Base-by-base conservation (phyloP, 1,140 invertebrate species). In the Drosophila biarmipes region DNA sequence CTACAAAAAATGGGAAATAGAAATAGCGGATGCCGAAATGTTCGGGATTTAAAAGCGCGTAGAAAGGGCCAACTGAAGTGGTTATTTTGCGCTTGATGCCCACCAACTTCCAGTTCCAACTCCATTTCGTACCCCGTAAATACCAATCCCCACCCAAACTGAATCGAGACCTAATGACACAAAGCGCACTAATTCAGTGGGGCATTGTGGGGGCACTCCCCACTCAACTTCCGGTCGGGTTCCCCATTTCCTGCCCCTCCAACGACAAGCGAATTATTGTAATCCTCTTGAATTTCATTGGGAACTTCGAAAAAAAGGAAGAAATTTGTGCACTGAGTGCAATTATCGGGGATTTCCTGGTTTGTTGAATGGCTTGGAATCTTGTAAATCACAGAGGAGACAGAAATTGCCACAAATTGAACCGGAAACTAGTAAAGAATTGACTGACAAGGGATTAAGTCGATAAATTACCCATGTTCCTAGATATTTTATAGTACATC, bases 101-200 rank as follows among this genome's bases (percentile, higher is more conserved):
- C 40, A 19, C 52, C 17, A 40, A 67, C 46, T 46, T n/a, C 21
- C 24, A 12, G n/a, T n/a, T 43, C 29, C 15, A 7, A 8, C 11
- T 6, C 17, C 52, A 40, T n/a, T 15, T 19, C 4, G 0, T 21
- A 14, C 10, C 17, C 57, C n/a, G 11, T 14, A 38, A 57, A 66
- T 63, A 17, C 43, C 29, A 42, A 42, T 59, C 54, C 42, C 42
- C 42, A 8, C 11, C 78, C 78, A 78, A 75, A 42, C 68, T 86
- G 82, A 87, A 86, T 68, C 82, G 82, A 81, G 62, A 68, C 78
- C 81, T 87, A 86, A 86, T 86, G 78, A 87, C 81, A 86, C 82
- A 78, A 86, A 87, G 82, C 82, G 82, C 82, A 81, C 82, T 87
- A 86, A 86, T 86, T 86, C 78, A 56, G 67, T 57, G 51, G 38